Conservation (phyloP, 2,888 invertebrate species). For the Baccha elongata region DNA sequence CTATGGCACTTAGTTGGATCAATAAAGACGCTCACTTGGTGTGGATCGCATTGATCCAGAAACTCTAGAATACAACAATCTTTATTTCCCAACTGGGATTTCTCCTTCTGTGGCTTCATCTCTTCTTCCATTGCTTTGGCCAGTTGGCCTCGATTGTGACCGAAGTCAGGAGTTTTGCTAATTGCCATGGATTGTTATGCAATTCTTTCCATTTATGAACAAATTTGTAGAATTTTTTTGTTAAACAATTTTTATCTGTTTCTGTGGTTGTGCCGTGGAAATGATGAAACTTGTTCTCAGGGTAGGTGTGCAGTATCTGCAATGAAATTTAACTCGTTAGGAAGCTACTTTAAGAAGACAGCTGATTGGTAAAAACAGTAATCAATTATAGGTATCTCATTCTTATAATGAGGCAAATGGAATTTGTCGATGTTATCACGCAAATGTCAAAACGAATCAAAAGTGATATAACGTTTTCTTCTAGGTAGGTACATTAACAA, state of each 20-base stretch:
- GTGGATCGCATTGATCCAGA: constrained; percentile 17
- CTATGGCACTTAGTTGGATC: constrained; percentile 27
- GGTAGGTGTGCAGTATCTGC: background rate
- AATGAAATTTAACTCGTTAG: background rate
- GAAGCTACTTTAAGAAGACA: background rate
- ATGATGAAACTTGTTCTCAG: background rate
- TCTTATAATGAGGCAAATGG: background rate
- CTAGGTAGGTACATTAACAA: no score
- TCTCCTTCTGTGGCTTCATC: background rate
- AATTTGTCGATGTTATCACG: background rate
- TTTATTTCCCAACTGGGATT: constrained; percentile 35
- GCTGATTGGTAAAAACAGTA: background rate
- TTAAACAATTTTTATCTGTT: background rate
- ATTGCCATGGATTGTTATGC: constrained; percentile 63
- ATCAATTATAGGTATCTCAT: constrained; percentile 4
- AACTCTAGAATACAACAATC: constrained; percentile 8
- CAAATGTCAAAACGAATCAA: constrained; percentile 2
- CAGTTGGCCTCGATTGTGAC: constrained; percentile 47
- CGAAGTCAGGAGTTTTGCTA: constrained; percentile 47
- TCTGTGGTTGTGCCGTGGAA: background rate
- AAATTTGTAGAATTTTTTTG: constrained; percentile 45
- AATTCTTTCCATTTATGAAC: constrained; percentile 52
- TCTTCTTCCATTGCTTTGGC: constrained; percentile 19
- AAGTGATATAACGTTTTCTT: no score
- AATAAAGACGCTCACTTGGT: background rate